These are phyloP conservation scores for Maniola jurtina DNA, from an alignment of 1,140 invertebrate genomes.

Conservation along the genomic window DNA sequence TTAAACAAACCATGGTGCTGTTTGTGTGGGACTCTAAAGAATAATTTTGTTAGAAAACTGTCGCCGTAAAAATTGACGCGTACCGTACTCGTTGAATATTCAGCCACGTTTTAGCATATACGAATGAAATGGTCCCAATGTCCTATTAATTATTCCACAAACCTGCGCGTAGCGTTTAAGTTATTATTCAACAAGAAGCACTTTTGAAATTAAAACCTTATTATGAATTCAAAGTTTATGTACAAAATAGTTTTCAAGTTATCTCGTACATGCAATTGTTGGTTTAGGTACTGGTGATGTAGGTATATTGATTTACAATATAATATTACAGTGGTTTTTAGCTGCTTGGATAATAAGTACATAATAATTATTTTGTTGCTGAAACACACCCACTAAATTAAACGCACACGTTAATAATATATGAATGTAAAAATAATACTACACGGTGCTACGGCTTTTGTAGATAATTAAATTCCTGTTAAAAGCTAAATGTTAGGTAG, in stretches of 20 bases:
- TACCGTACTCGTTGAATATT: constrained; percentile 6
- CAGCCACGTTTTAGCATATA: constrained; percentile 23
- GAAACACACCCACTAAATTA: no score
- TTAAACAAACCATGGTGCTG: constrained; percentile 50
- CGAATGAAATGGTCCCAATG: constrained; percentile 21
- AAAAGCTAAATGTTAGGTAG: no score
- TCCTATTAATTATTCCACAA: constrained; percentile 11
- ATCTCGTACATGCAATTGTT: background rate
- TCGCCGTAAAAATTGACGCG: constrained; percentile 2
- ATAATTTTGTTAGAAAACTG: background rate
- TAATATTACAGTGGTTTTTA: no score
- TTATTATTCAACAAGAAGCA: background rate
- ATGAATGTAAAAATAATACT: no score
- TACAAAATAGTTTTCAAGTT: background rate
- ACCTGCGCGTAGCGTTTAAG: constrained; percentile 8
- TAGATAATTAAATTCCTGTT: no score
- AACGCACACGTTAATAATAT: no score
- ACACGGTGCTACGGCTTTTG: no score
- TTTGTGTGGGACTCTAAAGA: constrained; percentile 5
- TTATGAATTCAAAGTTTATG: background rate
- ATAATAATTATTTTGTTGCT: no score
- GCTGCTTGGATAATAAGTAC: no score
- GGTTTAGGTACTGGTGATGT: background rate
- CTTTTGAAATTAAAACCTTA: constrained; percentile 8
- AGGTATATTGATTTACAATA: no score